Base-by-base conservation (phyloP, 2,113 vertebrate species). In the Murina feae region DNA sequence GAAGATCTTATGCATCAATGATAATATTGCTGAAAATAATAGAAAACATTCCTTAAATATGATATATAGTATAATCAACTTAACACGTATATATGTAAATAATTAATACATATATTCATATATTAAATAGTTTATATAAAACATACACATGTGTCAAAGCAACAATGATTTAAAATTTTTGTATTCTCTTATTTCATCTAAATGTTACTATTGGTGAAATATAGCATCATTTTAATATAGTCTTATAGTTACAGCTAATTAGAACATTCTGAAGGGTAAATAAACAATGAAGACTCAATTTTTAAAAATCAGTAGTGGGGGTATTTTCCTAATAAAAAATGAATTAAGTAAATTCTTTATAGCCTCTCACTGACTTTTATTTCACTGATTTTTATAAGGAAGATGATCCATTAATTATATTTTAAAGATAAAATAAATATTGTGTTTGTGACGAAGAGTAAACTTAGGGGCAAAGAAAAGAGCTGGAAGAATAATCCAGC, bases 91-190 rank as follows among this genome's bases (percentile, higher is more conserved):
- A 44, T 35, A 47, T 28, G 10, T 30, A 51, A 86, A 68, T 65
- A 68, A 58, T 78, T 51, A 76, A 76, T 35, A 39, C 20, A 35
- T 53, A 76, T 28, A 39, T 82, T 76, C 37, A 78, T 6, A n/a
- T 32, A 68, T 39, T 68, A 79, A 79, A 47, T 39, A 82, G 69
- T 82, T 68, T 53, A 44, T 58, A 63, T 81, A 60, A 14, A 85
- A 42, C 32, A 81, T 66, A 94, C 82, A 28, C 28, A 51, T 51
- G 35, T 91, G 97, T 82, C 96, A 89, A 95, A 93, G 47, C 9
- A 53, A 85, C 60, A 96, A 97, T 88, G 93, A 91, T 60, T 69
- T 63, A 88, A 91, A 92, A 51, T 95, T 91, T 92, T 65, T 79
- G 84, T 71, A 76, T 96, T 96, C 92, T 97, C 89, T 85, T 95